A percentile compares a stretch with the other conserved stretches of the same genome.
Conservation (phyloP, 2,113 vertebrate genomes). For the Trogon surrucura region DNA sequence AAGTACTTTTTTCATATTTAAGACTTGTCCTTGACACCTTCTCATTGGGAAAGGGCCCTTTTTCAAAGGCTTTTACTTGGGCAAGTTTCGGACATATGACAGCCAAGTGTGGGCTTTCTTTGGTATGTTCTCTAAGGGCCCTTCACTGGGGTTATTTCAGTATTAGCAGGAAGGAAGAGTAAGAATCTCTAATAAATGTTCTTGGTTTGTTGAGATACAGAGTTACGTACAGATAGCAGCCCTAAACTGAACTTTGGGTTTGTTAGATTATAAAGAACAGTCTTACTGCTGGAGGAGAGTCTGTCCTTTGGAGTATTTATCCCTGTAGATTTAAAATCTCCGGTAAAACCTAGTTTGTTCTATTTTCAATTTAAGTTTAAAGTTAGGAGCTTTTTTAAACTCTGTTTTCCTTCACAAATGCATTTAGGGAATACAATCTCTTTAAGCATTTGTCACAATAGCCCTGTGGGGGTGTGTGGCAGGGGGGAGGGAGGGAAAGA, state of each 20-base stretch:
- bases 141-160: neutral
- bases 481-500: neutral
- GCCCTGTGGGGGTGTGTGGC: neutral
- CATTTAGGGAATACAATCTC: neutral
- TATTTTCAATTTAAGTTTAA: neutral
- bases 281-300: neutral
- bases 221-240: neutral
- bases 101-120: neutral
- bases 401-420: neutral
- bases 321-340: neutral
- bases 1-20: neutral
- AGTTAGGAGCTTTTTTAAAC: neutral
- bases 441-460: neutral
- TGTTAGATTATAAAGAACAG: neutral
- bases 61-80: neutral
- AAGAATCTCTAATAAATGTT: neutral
- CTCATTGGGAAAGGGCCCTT: neutral
- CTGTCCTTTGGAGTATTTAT: neutral
- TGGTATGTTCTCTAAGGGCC: neutral
- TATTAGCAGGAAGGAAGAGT: neutral
- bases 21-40: neutral
- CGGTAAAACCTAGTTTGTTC: neutral
- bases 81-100: neutral
- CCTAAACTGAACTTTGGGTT: neutral
- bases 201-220: neutral